Evolutionary conservation across 2,888 invertebrate genomes (phyloP), one percentile per base, ranked within the genome.

Genomic region (Lasioglossum oenotherae): DNA sequence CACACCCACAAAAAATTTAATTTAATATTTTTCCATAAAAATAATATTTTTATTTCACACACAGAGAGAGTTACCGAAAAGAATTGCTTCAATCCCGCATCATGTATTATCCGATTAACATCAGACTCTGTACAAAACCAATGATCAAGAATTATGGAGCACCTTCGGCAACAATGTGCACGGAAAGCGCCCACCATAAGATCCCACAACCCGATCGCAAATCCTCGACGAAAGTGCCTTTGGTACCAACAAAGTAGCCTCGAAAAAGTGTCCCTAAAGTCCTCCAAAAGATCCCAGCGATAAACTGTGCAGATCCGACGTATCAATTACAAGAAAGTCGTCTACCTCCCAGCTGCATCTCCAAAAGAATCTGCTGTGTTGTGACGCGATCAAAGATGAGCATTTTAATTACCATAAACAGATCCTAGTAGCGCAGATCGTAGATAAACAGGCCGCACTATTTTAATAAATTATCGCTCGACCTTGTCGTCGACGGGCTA

Each of bases 291-390:
- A 10, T 69, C 38, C 38, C 2, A 23, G 35, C 38, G 23, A 38
- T 69, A 69, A 69, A 69, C 35, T 38, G 19, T 19, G 38, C 23
- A 4, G 69, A 69, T 23, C 69, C 69, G 12, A 19, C 69, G 69
- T 69, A 69, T 69, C 35, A 69, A 69, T 69, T 35, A 38, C 69
- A 69, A 57, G 57, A n/a, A 4, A 57, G n/a, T n/a, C 12, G n/a
- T n/a, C 12, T n/a, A n/a, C 57, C n/a, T 12, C n/a, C 12, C 57
- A n/a, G 3, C n/a, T 4, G n/a, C n/a, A n/a, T 4, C 57, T n/a
- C 4, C 57, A n/a, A n/a, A 4, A 57, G 23, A n/a, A 57, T n/a
- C n/a, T 57, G n/a, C n/a, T 12, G n/a, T 57, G 23, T 57, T 12
- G 12, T 4, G 57, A 57, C n/a, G 1, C 4, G 23, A 57, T 57